Base-by-base conservation (phyloP, 2,113 vertebrate species). In the Corythoichthys intestinalis region DNA sequence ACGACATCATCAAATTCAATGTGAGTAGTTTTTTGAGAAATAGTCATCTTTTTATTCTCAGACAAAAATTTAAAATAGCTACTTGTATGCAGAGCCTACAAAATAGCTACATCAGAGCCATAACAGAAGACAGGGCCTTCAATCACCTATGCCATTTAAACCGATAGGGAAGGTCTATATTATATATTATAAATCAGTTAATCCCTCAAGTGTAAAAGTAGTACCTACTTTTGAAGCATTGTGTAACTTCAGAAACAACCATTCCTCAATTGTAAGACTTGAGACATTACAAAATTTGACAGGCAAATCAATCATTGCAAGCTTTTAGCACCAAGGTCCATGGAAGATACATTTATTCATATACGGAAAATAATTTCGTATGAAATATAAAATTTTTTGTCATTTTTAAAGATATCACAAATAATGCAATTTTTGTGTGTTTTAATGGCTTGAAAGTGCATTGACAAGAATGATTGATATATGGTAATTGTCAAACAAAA, bases 1-100 rank as follows among this genome's bases (percentile, higher is more conserved):
- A 98, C 49, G 97, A 98, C 92, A 98, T 99, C 89, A 93, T 98
- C 89, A 98, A 99, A 90, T 98, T 97, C 86, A 97, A 90, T 62
- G 97, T 98, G 92, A 98, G 97, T 99, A 88, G 50, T 67, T 66
- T 68, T 59, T 11, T 62, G 13, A 75, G 61, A 74, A 65, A 17
- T 15, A 50, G 49, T 60, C 65, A 56, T 66, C 60, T 70, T 60
- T 59, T 20, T 15, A 68, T 63, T 74, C 20, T 28, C 20, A 28
- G 54, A 74, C 65, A 4, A 4, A 13, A 6, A 38, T 2, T 38
- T 39, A 37, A 15, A n/a, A 8, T 2, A 60, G 39, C 17, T 9
- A 2, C 39, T n/a, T 28, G 28, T 56, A 54, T 54, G n/a, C 66
- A 44, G 38, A 41, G 14, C 37, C 14, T 12, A 38, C 35, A 13